Base-by-base conservation (phyloP, 2,113 vertebrate genomes). In the Pachypanchax playfairii region DNA sequence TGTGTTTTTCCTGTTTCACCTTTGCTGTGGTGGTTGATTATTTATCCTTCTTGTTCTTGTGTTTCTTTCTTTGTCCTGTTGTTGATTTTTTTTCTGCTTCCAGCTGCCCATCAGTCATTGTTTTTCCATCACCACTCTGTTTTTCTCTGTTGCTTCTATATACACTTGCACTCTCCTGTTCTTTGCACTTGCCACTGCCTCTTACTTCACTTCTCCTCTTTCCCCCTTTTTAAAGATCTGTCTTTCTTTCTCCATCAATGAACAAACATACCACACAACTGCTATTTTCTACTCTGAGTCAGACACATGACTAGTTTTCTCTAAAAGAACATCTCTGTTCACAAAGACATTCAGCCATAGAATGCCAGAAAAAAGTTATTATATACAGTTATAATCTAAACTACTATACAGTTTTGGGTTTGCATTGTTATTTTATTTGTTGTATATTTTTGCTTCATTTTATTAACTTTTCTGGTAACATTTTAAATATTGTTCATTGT, bases 311-410 rank as follows among this genome's bases (percentile, higher is more conserved):
- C 49, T 17, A 14, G 36, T 22, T 10, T 21, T 38, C 20, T 38
- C 6, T 58, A 17, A 26, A 42, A 66, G 24, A 41, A 46, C 52
- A 49, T 44, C 51, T 75, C 25, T 71, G 38, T 82, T 75, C 59
- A 51, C 59, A 39, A 33, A 65, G 41, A 50, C 42, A 42, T 47
- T 55, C 20, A 48, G 28, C 57, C n/a, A 39, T 39, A 35, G 14
- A 29, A 36, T n/a, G n/a, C n/a, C n/a, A n/a, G n/a, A 25, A 5
- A 26, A 26, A 47, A 47, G 13, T 15, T 17, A 7, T 0, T 6
- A 13, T 47, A 13, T 47, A 14, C 22, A 15, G 44, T 15, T 15
- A 15, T 35, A 33, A n/a, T n/a, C n/a, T n/a, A n/a, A n/a, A n/a
- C 9, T 5, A 7, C 28, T 5, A 29, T 29, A 8, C 4, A 35